phyloP scores from a whole-genome alignment of 2,888 invertebrate genomes.

The Drosophila siamana region DNA sequence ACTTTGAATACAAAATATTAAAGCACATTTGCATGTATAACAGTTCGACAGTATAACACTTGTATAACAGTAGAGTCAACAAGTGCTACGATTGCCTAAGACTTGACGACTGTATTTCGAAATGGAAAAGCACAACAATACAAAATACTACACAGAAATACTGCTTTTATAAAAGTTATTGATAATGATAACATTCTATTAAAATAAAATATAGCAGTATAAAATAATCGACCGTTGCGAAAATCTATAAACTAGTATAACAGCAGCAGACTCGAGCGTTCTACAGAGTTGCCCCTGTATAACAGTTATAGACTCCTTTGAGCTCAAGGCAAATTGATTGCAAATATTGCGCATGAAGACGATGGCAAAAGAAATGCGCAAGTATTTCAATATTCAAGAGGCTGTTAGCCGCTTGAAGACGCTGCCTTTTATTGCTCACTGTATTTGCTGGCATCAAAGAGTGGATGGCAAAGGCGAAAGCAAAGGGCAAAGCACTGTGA shows the following conservation, averaged over 20 bases:
- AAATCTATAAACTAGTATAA: too few species aligned
- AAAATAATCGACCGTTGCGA: too few species aligned
- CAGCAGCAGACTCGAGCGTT: too few species aligned
- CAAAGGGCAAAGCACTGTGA: neutral
- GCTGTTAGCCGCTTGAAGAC: neutral
- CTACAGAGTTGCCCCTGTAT: neutral
- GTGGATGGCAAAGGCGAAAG: neutral
- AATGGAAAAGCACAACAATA: too few species aligned
- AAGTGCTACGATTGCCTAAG: too few species aligned
- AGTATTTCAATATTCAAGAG: constrained; percentile 4
- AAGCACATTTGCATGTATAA: neutral
- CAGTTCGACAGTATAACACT: neutral
- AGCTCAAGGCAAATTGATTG: neutral
- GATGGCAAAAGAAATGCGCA: neutral
- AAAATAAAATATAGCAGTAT: too few species aligned
- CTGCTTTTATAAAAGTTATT: too few species aligned
- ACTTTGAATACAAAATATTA: too few species aligned
- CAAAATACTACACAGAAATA: too few species aligned
- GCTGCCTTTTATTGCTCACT: neutral
- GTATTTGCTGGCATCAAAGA: neutral
- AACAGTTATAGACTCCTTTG: neutral
- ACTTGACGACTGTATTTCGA: too few species aligned
- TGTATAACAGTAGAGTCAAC: neutral
- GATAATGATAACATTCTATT: too few species aligned
- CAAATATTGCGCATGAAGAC: neutral